Conservation (phyloP, 2,113 vertebrate genomes). For the Corythoichthys haematopterus region DNA sequence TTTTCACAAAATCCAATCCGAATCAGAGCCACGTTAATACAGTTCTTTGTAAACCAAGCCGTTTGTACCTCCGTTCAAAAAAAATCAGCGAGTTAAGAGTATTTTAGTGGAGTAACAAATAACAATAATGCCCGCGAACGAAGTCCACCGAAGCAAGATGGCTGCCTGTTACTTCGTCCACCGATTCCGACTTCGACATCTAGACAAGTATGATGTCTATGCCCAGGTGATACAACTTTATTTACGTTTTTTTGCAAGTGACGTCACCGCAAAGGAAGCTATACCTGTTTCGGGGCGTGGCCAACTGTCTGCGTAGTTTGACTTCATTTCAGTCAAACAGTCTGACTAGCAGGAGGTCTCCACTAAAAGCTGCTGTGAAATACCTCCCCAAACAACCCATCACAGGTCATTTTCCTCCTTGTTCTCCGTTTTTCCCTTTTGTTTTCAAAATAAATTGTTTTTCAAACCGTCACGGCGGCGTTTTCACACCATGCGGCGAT, state of each 20-base stretch:
- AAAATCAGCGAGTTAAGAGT: no score
- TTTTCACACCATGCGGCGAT: constrained; percentile 46
- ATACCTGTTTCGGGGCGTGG: constrained; percentile 69
- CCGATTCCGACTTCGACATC: no score
- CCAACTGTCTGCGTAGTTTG: neutral
- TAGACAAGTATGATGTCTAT: no score
- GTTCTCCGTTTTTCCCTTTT: neutral
- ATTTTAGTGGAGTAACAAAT: no score
- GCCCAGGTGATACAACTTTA: neutral
- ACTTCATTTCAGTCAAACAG: neutral
- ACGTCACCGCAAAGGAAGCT: constrained; percentile 23
- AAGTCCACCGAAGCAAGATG: no score
- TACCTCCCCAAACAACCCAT: neutral
- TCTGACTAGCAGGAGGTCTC: neutral
- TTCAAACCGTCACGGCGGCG: neutral
- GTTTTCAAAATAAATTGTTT: neutral
- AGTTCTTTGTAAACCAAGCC: no score
- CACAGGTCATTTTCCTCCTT: neutral
- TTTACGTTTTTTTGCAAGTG: neutral
- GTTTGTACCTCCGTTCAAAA: no score
- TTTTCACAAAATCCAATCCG: no score
- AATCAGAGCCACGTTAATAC: no score
- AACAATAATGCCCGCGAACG: no score
- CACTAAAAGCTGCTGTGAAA: neutral
- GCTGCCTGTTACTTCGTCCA: no score